phyloP scores from a whole-genome alignment of 1,140 invertebrate genomes.

The Tenebrio molitor region DNA sequence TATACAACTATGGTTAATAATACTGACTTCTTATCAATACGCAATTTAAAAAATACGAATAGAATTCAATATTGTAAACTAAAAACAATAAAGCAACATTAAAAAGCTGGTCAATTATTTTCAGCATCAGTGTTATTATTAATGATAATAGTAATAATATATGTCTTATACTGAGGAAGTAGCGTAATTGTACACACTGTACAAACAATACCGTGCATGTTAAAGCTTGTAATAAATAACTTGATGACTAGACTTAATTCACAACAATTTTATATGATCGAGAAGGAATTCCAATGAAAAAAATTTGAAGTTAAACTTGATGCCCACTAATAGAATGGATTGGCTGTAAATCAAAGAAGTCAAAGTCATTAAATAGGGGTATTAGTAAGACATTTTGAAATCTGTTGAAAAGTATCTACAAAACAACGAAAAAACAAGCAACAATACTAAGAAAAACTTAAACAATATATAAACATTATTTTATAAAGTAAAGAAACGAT shows the following conservation, averaged over 20 bases:
- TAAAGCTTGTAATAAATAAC: conserved; percentile 30
- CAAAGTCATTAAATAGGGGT: conserved; percentile 45
- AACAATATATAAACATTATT: too few species aligned
- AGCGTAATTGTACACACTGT: conserved; percentile 6
- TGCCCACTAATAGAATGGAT: conserved; percentile 64
- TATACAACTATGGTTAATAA: conserved; percentile 22
- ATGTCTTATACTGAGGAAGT: conserved; percentile 12
- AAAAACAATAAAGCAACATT: background rate
- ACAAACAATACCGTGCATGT: conserved; percentile 18
- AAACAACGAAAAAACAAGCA: conserved; percentile 18
- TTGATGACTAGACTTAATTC: conserved; percentile 36
- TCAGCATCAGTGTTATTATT: conserved; percentile 2
- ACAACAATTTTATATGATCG: conserved; percentile 31
- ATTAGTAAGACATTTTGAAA: conserved; percentile 27
- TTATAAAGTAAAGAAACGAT: too few species aligned
- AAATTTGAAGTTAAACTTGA: conserved; percentile 59
- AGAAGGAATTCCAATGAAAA: conserved; percentile 25
- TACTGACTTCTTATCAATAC: conserved; percentile 35
- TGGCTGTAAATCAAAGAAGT: conserved; percentile 59
- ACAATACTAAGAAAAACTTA: conserved; percentile 35
- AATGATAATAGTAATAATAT: background rate
- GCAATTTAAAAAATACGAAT: conserved; percentile 3
- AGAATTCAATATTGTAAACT: conserved; percentile 4
- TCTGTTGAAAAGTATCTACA: background rate
- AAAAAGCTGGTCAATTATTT: background rate